phyloP scores from a whole-genome alignment of 2,888 invertebrate species.

The Sialis lutaria region DNA sequence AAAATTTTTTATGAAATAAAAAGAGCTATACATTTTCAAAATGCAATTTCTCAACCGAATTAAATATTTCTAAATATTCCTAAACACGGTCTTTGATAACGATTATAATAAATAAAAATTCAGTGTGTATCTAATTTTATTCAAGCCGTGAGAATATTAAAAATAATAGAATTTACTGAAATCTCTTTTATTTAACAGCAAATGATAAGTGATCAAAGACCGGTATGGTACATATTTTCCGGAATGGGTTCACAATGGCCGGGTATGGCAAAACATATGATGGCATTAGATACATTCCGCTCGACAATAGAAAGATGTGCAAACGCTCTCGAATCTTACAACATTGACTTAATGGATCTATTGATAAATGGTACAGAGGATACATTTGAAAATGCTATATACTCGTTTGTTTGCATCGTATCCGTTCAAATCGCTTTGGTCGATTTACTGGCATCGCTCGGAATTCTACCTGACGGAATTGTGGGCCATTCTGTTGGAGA shows the following conservation, averaged over 20 bases:
- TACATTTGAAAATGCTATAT: constrained; percentile 70
- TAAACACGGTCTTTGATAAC: too few species aligned
- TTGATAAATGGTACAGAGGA: constrained; percentile 57
- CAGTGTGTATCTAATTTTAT: constrained; percentile 3
- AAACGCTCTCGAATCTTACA: constrained; percentile 57
- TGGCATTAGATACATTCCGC: constrained; percentile 67
- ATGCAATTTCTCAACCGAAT: too few species aligned
- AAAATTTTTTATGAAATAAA: too few species aligned
- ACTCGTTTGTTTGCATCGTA: constrained; percentile 87
- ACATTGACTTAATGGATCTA: constrained; percentile 66
- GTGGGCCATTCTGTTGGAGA: constrained; percentile 93
- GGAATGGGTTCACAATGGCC: constrained; percentile 99
- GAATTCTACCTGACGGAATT: constrained; percentile 81
- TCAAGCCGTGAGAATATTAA: constrained; percentile 2
- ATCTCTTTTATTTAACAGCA: constrained; percentile 7
- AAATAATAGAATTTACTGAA: neutral
- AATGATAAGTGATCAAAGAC: constrained; percentile 42
- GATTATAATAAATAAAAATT: too few species aligned
- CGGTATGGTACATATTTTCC: constrained; percentile 89
- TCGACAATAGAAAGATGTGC: constrained; percentile 61
- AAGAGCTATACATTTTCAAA: too few species aligned
- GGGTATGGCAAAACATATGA: constrained; percentile 80
- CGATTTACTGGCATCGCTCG: constrained; percentile 59
- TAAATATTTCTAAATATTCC: too few species aligned
- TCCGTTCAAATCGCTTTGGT: constrained; percentile 94